phyloP scores from a whole-genome alignment of 2,888 invertebrate genomes.

The Drosophila infuscata region DNA sequence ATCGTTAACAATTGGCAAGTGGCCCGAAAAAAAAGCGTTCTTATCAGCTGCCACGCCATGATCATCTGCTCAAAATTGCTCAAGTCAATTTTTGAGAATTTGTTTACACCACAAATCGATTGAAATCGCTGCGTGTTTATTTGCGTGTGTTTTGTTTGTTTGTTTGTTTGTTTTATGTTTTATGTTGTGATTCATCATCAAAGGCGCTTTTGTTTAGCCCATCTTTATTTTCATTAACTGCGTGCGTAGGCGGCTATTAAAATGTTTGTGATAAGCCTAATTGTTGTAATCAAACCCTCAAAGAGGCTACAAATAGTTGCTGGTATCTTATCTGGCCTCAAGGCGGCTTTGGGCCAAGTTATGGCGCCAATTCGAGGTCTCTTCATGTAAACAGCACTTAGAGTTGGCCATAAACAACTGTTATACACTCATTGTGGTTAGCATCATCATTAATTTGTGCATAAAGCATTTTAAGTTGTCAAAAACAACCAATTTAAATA shows the following conservation, averaged over 20 bases:
- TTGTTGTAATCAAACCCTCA: not conserved
- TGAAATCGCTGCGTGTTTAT: not conserved
- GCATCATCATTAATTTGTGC: not conserved
- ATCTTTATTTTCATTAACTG: not conserved
- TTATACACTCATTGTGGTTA: not conserved
- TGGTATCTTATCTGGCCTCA: not conserved
- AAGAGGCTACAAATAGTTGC: not conserved
- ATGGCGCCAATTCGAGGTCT: not conserved
- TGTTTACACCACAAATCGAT: not conserved
- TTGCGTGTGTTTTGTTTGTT: not conserved
- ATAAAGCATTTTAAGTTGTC: not conserved
- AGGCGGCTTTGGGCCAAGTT: not conserved
- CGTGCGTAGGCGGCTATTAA: not conserved
- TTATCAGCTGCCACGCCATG: not conserved
- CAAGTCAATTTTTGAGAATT: not conserved
- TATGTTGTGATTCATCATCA: not conserved
- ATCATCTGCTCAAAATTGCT: not conserved
- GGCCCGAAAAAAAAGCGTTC: not conserved
- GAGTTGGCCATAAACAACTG: not conserved
- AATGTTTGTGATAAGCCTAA: not conserved
- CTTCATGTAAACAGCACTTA: not conserved
- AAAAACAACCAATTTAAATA: not conserved
- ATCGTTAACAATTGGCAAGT: conserved; percentile 1
- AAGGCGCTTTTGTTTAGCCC: not conserved
- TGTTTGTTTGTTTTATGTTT: not conserved